A percentile compares a stretch with the other conserved stretches of the same genome.
Conservation (phyloP, 2,113 vertebrate genomes). For the Psittacara wagleri region DNA sequence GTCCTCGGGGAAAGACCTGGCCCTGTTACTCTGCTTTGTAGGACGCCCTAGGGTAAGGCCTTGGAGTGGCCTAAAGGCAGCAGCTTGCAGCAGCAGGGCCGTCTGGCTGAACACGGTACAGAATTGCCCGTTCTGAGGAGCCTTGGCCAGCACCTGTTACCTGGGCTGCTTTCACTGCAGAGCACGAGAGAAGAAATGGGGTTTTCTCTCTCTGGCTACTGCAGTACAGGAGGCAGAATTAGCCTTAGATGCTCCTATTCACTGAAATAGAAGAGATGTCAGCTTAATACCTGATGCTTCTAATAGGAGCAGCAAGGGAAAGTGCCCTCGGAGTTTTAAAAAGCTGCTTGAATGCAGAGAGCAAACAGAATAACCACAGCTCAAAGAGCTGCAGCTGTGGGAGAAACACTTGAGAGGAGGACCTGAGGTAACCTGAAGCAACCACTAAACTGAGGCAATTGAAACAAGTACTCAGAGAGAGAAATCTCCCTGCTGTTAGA, state of each 20-base stretch:
- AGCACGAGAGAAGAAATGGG: background rate
- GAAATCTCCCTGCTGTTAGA: background rate
- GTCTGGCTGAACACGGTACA: background rate
- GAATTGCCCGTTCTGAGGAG: background rate
- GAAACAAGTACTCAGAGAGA: background rate
- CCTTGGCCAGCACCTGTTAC: rapidly evolving
- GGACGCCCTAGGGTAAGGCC: background rate
- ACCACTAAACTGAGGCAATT: background rate
- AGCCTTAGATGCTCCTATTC: background rate
- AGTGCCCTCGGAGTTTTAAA: background rate
- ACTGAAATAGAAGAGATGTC: background rate
- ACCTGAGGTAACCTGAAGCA: background rate
- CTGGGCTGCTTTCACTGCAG: background rate
- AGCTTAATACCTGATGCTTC: background rate
- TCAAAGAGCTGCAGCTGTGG: background rate
- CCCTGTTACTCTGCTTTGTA: background rate
- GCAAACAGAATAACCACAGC: background rate
- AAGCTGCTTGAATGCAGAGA: background rate
- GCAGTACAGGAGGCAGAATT: background rate
- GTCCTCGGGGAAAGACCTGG: background rate
- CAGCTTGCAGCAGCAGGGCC: background rate
- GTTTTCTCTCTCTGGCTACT: background rate
- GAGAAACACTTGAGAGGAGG: background rate
- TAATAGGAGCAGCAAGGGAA: background rate
- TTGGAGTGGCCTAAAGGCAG: background rate